Conservation (phyloP, 2,113 vertebrate genomes). For the Cinclus cinclus region DNA sequence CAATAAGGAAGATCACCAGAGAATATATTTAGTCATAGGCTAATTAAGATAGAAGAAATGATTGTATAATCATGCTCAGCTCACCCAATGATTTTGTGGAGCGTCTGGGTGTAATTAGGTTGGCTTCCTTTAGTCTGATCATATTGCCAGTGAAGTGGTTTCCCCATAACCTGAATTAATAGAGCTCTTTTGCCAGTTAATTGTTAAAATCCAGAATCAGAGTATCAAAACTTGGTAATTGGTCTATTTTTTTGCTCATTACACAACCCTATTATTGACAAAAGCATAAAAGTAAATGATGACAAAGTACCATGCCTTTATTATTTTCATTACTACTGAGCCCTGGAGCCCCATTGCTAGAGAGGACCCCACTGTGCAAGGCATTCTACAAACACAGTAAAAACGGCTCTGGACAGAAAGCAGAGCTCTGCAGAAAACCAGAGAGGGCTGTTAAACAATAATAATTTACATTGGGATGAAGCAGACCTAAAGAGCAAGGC, state of each 20-base stretch:
- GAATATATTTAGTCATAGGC: not conserved
- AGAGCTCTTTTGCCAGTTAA: not conserved
- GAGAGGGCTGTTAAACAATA: not conserved
- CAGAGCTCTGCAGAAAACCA: not conserved
- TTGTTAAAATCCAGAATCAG: not conserved
- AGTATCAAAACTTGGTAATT: not conserved
- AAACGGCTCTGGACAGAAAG: not conserved
- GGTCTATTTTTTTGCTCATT: not conserved
- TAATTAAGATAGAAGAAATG: not conserved
- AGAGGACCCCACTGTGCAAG: not conserved
- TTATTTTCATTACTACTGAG: not conserved
- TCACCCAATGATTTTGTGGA: not conserved
- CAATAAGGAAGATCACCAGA: not conserved
- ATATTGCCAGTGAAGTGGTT: not conserved
- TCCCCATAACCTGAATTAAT: slow-evolving; percentile 5
- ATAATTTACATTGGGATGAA: not conserved
- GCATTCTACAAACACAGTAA: not conserved
- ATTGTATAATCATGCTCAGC: not conserved
- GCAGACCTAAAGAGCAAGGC: not conserved
- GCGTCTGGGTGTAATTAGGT: not conserved
- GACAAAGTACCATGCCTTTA: not conserved
- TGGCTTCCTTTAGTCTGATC: not conserved
- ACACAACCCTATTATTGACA: not conserved
- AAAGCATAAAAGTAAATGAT: slow-evolving; percentile 8
- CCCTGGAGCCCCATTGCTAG: not conserved